Conservation (phyloP, 2,113 vertebrate genomes). For the Cyprinodon brontotheroides region DNA sequence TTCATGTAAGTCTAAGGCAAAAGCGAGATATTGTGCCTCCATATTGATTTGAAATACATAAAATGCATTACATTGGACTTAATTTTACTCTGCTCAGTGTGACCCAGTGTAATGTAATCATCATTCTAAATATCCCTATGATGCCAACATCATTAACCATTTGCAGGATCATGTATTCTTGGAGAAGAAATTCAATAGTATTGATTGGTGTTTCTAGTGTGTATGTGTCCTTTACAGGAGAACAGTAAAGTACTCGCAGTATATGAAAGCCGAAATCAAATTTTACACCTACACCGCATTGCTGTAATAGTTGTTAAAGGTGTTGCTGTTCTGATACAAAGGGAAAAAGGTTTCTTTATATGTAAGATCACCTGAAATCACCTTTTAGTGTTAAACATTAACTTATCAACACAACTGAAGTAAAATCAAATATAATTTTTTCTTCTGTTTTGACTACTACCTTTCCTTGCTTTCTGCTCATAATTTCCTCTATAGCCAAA, state of each 20-base stretch:
- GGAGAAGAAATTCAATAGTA: slow-evolving; percentile 64
- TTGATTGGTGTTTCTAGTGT: slow-evolving; percentile 37
- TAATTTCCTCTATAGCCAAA: slow-evolving; percentile 1
- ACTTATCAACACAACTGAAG: not conserved
- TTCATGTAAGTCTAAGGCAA: slow-evolving; percentile 15
- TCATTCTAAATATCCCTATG: slow-evolving; percentile 62
- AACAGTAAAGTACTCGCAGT: slow-evolving; percentile 31
- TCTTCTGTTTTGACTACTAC: not conserved
- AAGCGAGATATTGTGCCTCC: slow-evolving; percentile 19
- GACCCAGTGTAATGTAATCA: slow-evolving; percentile 63
- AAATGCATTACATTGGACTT: slow-evolving; percentile 34
- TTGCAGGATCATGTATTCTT: slow-evolving; percentile 44
- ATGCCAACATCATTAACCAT: slow-evolving; percentile 56
- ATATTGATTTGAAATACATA: slow-evolving; percentile 25
- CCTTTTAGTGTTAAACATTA: not conserved
- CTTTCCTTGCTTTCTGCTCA: slow-evolving; percentile 4
- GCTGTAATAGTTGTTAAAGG: not conserved
- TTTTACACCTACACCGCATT: not conserved
- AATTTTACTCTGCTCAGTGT: slow-evolving; percentile 47
- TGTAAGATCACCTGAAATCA: not conserved
- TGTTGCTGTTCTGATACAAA: not conserved
- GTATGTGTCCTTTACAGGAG: slow-evolving; percentile 22
- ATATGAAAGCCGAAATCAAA: slow-evolving; percentile 36
- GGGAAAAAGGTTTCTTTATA: not conserved
- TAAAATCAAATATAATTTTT: slow-evolving; percentile 1